Evolutionary conservation across 35 echinoderm and acorn worm species (phyloP).

Genomic region (Hemicentrotus pulcherrimus): DNA sequence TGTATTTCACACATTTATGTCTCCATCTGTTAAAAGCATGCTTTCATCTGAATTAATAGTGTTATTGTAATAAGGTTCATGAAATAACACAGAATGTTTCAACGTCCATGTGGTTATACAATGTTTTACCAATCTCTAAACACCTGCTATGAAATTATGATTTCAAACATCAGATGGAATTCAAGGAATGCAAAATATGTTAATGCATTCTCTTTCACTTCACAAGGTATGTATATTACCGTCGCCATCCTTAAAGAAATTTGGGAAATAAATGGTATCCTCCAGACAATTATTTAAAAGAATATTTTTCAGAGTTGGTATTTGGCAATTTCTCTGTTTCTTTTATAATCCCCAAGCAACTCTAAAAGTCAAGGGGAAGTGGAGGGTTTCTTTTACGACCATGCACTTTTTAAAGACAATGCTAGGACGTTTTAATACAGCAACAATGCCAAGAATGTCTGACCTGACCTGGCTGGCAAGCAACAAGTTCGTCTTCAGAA

Average conservation of each 20-base stretch:
- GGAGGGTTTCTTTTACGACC: not conserved
- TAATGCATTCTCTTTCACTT: not conserved
- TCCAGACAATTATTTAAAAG: not conserved
- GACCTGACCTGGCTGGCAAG: not conserved
- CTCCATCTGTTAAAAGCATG: not conserved
- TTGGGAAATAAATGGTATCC: not conserved
- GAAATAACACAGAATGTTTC: not conserved
- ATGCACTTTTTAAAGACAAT: constrained; percentile 13
- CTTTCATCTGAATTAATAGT: not conserved
- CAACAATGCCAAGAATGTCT: constrained; percentile 1
- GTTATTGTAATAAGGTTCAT: not conserved
- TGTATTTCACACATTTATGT: too few relatives aligned
- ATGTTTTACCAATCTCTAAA: too few relatives aligned
- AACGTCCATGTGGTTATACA: too few relatives aligned
- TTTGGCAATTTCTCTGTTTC: not conserved
- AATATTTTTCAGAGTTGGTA: not conserved
- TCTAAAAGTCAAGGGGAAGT: not conserved
- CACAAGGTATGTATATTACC: not conserved
- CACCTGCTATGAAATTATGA: too few relatives aligned
- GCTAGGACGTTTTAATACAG: not conserved
- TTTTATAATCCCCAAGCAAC: not conserved
- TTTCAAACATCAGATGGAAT: not conserved
- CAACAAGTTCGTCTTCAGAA: not conserved
- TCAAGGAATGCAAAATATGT: not conserved
- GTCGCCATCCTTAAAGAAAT: not conserved